Evolutionary conservation across 2,113 vertebrate genomes (phyloP), one percentile per base, ranked within the genome.

Genomic region (Hystrix cristata): DNA sequence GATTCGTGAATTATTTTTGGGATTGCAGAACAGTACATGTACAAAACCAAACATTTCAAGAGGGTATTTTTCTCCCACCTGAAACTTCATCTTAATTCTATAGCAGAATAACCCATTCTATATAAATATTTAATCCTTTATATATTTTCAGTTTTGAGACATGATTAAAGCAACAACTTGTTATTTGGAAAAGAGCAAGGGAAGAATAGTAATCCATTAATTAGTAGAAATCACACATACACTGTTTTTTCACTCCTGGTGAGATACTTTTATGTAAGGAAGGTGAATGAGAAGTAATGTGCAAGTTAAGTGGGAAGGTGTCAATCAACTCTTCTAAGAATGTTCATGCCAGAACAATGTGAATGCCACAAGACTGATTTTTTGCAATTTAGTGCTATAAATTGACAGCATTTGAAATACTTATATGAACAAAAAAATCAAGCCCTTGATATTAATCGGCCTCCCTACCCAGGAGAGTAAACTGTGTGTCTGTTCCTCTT

Each of bases 381-480:
- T 92, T 76, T 93, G 43, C 62, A 93, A 92, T 43, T 16, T 19
- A 71, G 51, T 67, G 74, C 89, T 93, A 6, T n/a, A 94, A 93
- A 87, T 53, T 86, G 64, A 59, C 18, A 91, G 57, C 82, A 82
- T 80, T 67, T 59, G 48, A 96, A 87, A 78, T 67, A 57, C 71
- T 87, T 88, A 91, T 0, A 46, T 15, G 12, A 69, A 85, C 34
- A 92, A 90, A 90, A 90, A 93, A 89, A 51, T 83, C 88, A 90
- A 97, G 95, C 97, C 95, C 97, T 97, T 98, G 92, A 64, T 94
- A 88, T 48, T 85, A 57, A 72, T 57, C 59, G 95, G 71, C 57
- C 65, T 81, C 46, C 46, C 51, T 71, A n/a, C 53, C 46, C 87
- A 94, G 64, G 78, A 57, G 23, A 79, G 38, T 46, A 0, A 79